Percentiles rank a stretch among this genome's conserved stretches.
These are phyloP conservation scores for Iselma pallidipennis DNA, from an alignment of 2,888 invertebrate genomes.

Conservation along the genomic window DNA sequence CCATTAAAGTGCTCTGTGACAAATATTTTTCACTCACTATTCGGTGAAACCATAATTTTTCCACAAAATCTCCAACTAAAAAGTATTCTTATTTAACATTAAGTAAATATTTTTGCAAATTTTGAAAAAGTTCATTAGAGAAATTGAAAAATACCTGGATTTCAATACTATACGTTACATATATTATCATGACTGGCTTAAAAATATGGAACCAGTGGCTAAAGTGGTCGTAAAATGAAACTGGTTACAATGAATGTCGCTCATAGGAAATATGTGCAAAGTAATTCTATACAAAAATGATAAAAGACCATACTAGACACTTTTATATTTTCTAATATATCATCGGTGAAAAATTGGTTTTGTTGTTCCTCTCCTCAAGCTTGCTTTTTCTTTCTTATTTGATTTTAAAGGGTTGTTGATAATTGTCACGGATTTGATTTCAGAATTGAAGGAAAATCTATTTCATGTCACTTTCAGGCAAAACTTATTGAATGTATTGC, in stretches of 20 bases:
- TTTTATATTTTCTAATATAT: constrained; percentile 18
- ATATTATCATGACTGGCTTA: neutral
- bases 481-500: neutral
- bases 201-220: neutral
- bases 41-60: too few relatives aligned
- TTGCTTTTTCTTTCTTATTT: too few relatives aligned
- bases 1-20: too few relatives aligned
- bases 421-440: neutral
- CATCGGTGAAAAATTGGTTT: constrained; percentile 13
- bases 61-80: too few relatives aligned
- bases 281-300: constrained; percentile 28
- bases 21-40: too few relatives aligned
- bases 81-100: too few relatives aligned
- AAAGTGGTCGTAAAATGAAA: constrained; percentile 32
- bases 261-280: constrained; percentile 32
- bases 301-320: constrained; percentile 15
- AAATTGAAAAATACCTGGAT: neutral
- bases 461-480: constrained; percentile 1
- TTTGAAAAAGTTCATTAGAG: too few relatives aligned
- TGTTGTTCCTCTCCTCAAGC: too few relatives aligned
- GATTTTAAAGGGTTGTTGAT: neutral
- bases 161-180: too few relatives aligned
- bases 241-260: constrained; percentile 30
- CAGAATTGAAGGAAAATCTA: neutral
- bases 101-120: too few relatives aligned